Percentiles rank a stretch among this genome's conserved stretches.
Evolutionary conservation across 1,140 invertebrate genomes (phyloP).

Genomic region (Drosophila athabasca): DNA sequence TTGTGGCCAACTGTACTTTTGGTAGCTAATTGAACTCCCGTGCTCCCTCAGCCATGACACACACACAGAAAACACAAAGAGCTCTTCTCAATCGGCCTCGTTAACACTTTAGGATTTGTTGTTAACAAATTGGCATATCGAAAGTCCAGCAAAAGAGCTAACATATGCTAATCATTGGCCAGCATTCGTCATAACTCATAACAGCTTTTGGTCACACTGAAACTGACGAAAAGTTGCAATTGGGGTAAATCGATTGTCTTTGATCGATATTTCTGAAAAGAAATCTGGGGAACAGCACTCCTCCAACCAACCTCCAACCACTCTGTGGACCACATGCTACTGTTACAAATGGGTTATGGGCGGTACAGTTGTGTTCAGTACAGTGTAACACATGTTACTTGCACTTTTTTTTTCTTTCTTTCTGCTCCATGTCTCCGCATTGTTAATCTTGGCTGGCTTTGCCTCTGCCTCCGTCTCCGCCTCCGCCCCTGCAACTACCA

Average conservation of each 20-base stretch:
- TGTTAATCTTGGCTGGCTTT: conserved; percentile 51
- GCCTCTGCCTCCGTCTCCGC: too few relatives aligned
- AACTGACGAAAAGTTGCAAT: background rate
- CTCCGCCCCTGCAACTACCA: too few relatives aligned
- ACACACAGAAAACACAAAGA: conserved; percentile 13
- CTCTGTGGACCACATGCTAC: conserved; percentile 1
- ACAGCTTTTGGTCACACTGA: conserved; percentile 15
- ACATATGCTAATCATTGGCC: conserved; percentile 13
- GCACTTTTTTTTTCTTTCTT: conserved; percentile 46
- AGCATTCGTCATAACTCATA: background rate
- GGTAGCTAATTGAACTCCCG: conserved; percentile 20
- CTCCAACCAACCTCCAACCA: background rate
- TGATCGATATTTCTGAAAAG: background rate
- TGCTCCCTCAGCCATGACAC: too few relatives aligned
- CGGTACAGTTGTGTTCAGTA: conserved; percentile 1
- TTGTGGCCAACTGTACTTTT: conserved; percentile 52
- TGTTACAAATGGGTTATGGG: background rate
- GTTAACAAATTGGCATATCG: background rate
- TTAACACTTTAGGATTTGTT: conserved; percentile 4
- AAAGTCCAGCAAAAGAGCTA: background rate
- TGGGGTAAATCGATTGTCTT: background rate
- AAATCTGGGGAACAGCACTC: background rate
- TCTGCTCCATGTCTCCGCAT: conserved; percentile 37
- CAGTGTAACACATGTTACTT: conserved; percentile 38
- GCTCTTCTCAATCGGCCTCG: conserved; percentile 3